A percentile compares a stretch with the other conserved stretches of the same genome.
phyloP scores from a whole-genome alignment of 2,888 invertebrate species.

The Bimastos eiseni region DNA sequence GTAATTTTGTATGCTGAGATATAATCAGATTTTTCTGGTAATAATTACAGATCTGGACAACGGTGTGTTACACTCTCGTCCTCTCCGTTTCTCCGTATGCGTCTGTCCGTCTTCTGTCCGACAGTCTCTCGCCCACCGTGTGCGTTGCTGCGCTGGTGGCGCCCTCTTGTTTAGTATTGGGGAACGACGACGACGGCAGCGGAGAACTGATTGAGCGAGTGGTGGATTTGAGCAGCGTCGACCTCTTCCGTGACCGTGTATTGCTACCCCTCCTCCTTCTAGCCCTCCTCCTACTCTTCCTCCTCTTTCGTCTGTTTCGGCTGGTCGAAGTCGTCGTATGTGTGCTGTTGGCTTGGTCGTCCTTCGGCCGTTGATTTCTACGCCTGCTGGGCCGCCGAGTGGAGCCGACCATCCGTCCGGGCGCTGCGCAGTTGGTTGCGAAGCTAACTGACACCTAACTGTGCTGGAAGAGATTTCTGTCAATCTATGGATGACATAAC shows the following conservation, averaged over 20 bases:
- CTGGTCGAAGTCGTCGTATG: neutral
- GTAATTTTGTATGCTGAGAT: neutral
- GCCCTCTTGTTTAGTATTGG: neutral
- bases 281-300: neutral
- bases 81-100: neutral
- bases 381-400: neutral
- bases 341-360: neutral
- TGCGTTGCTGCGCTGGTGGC: neutral
- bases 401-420: neutral
- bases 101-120: neutral
- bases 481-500: neutral
- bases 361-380: conserved; percentile 7
- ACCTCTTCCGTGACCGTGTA: conserved; percentile 13
- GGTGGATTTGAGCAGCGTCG: neutral
- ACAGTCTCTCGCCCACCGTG: neutral
- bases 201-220: neutral
- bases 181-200: neutral
- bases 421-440: neutral
- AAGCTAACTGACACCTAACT: neutral
- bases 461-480: neutral
- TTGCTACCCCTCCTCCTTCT: conserved; percentile 18
- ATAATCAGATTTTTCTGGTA: neutral
- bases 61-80: neutral
- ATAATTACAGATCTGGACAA: neutral
- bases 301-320: neutral